Percentiles rank a stretch among this genome's conserved stretches.
These are phyloP conservation scores for Phaetusa simplex DNA, from an alignment of 2,113 vertebrate genomes.

Conservation along the genomic window DNA sequence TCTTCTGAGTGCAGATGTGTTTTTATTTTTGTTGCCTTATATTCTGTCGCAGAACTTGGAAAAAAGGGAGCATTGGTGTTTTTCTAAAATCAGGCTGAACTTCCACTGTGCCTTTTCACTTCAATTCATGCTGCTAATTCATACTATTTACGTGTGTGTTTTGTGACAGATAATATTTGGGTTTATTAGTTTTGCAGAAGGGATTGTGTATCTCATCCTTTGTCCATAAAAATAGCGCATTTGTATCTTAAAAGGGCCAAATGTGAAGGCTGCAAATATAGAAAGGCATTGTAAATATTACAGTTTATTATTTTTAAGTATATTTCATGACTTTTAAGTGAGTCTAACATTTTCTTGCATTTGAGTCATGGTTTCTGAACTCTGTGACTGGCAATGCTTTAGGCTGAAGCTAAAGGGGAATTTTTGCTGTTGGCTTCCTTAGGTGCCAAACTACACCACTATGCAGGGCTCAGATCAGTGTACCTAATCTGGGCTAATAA, in stretches of 20 bases:
- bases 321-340: background rate
- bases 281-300: background rate
- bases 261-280: background rate
- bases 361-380: background rate
- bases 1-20: background rate
- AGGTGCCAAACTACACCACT: background rate
- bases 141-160: background rate
- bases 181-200: background rate
- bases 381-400: background rate
- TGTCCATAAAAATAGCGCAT: background rate
- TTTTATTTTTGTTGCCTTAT: background rate
- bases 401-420: background rate
- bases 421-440: background rate
- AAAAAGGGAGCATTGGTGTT: background rate
- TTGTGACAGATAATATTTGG: background rate
- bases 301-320: background rate
- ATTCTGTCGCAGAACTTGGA: background rate
- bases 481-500: background rate
- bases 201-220: background rate
- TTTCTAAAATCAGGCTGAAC: background rate
- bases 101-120: background rate
- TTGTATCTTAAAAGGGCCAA: background rate
- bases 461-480: background rate
- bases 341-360: background rate
- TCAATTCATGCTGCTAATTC: background rate